Conservation (phyloP, 1,140 invertebrate genomes). For the Leptinotarsa undecemlineata region DNA sequence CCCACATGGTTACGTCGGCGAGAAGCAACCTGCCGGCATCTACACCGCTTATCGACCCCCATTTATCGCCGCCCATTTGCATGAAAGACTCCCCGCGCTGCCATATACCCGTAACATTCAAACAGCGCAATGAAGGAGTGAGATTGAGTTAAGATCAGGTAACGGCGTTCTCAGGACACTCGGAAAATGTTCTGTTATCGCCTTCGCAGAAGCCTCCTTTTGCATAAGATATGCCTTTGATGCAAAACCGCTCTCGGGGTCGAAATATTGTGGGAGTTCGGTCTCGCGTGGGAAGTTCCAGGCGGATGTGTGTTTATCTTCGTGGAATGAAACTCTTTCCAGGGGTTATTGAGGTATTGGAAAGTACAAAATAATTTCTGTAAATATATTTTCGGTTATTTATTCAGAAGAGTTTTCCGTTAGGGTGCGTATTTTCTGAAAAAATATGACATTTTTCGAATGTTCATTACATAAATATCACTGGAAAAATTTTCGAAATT, state of each 20-base stretch:
- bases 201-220: not conserved
- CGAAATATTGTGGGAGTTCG: not conserved
- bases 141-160: conserved; percentile 20
- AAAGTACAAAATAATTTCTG: no score
- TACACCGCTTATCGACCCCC: not conserved
- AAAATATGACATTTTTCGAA: no score
- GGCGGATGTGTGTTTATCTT: not conserved
- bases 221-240: conserved; percentile 19
- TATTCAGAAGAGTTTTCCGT: no score
- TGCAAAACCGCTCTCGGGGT: conserved; percentile 8
- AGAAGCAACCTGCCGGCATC: not conserved
- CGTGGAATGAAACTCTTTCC: not conserved
- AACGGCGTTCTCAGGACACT: conserved; percentile 4
- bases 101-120: not conserved
- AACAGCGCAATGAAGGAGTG: conserved; percentile 10
- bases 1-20: conserved; percentile 3
- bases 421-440: no score
- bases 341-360: not conserved
- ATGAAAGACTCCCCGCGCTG: conserved; percentile 10
- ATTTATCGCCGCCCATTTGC: conserved; percentile 6
- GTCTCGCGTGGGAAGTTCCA: not conserved
- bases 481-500: no score
- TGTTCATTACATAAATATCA: no score
- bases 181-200: conserved; percentile 15
- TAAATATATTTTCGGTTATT: no score